Percentiles rank a stretch among this genome's conserved stretches.
Conservation (phyloP, 2,113 vertebrate genomes). For the Elgaria multicarinata region DNA sequence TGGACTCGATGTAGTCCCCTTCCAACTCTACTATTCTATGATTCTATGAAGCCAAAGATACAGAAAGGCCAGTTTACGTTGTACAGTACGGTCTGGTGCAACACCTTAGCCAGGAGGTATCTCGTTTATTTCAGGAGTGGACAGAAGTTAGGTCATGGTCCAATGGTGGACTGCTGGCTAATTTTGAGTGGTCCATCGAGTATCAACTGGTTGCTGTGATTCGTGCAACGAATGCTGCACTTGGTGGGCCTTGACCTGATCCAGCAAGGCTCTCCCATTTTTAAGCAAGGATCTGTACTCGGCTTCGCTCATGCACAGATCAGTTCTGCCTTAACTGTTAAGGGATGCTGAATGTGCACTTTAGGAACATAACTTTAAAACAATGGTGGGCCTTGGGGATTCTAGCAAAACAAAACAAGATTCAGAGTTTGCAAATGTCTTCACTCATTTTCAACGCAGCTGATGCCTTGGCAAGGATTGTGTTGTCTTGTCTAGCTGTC, state of each 20-base stretch:
- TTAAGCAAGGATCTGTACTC: not conserved
- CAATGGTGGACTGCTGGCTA: not conserved
- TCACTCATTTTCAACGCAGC: not conserved
- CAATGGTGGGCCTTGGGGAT: not conserved
- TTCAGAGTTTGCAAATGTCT: not conserved
- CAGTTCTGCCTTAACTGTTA: not conserved
- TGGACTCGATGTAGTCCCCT: too few relatives aligned
- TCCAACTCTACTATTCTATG: too few relatives aligned
- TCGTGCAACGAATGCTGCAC: not conserved
- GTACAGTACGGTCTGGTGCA: too few relatives aligned
- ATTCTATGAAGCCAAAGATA: not conserved
- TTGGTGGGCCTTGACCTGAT: not conserved
- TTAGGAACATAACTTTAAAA: not conserved
- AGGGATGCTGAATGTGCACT: not conserved
- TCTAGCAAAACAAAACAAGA: slow-evolving; percentile 21
- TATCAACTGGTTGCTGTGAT: not conserved
- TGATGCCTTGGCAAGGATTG: not conserved
- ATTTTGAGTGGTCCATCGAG: not conserved
- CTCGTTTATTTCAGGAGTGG: not conserved
- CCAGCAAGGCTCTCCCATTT: not conserved
- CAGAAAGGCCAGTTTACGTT: not conserved
- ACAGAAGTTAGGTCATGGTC: not conserved
- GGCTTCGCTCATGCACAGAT: not conserved
- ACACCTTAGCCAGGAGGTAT: not conserved
- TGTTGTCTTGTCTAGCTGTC: not conserved